Base-by-base conservation (phyloP, 2,113 vertebrate genomes). In the Ophiodon elongatus region DNA sequence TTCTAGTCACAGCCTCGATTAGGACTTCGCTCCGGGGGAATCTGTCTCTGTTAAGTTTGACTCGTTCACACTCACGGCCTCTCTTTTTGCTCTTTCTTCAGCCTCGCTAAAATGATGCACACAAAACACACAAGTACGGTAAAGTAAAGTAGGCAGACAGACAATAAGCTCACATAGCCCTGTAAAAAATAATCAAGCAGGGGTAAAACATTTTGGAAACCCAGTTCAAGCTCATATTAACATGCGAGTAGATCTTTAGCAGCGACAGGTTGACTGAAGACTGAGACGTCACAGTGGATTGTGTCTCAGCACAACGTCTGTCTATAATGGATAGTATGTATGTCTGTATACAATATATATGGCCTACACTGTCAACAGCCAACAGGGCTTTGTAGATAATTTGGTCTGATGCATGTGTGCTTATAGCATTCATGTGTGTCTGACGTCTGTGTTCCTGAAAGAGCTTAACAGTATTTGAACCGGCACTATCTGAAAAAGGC, bases 1-100 rank as follows among this genome's bases (percentile, higher is more conserved):
- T 86, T 88, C 86, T 39, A 64, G 56, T 86, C 83, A 79, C 83
- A 76, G 84, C 35, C 64, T 77, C 29, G 60, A 86, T 86, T 52
- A 60, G 66, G 66, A 75, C n/a, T 64, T 13, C 17, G 59, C 81
- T 87, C 73, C 64, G 33, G 54, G 77, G 73, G 70, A 89, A 57
- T 76, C 62, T 11, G 76, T 57, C 77, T 81, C 65, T 3, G 25
- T 73, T 62, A 67, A 56, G 45, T 88, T 77, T 86, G 54, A 72
- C 75, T 78, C 27, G 0, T 8, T 80, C 65, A 76, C 59, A 50
- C 69, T 77, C 65, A 50, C 6, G n/a, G 54, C 37, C 3, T 39
- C 11, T 79, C 31, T 65, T 45, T 29, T 79, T 72, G 31, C 76
- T 50, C 54, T 72, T 66, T 87, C 54, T 63, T 1, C 79, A 31